phyloP scores from a whole-genome alignment of 2,797 vertebrate species.

The Pampus argenteus region DNA sequence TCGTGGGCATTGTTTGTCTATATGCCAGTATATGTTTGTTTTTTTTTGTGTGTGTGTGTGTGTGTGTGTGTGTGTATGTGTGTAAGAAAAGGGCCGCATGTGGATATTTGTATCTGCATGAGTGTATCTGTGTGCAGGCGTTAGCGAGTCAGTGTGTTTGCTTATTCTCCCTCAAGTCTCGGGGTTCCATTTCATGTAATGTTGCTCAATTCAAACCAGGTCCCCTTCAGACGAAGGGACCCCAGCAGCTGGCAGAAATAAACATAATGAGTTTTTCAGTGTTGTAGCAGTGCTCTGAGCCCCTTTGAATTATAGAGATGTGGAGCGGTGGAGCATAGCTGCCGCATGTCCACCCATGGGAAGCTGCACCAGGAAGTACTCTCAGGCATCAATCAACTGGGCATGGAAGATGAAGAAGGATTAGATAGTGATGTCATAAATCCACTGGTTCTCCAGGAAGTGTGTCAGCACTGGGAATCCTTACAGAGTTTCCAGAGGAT shows the following conservation, averaged over 20 bases:
- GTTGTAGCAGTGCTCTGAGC: conserved; percentile 65
- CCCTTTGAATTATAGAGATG: conserved; percentile 79
- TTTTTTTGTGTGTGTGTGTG: conserved; percentile 30
- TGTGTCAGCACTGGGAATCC: conserved; percentile 71
- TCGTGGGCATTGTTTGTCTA: conserved; percentile 34
- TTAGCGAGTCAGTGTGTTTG: conserved; percentile 52
- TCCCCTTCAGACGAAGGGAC: conserved; percentile 62
- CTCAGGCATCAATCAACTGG: conserved; percentile 64
- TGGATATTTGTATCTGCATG: conserved; percentile 38
- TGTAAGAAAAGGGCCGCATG: conserved; percentile 40
- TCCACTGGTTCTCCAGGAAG: conserved; percentile 69
- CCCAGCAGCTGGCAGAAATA: conserved; percentile 84
- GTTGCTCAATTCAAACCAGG: conserved; percentile 79
- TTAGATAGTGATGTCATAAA: conserved; percentile 80
- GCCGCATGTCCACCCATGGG: conserved; percentile 64
- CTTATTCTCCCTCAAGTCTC: conserved; percentile 54
- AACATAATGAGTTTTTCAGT: conserved; percentile 82
- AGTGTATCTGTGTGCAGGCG: conserved; percentile 27
- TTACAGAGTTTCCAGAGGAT: conserved; percentile 68
- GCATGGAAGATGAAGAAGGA: conserved; percentile 66
- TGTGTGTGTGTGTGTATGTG: conserved; percentile 38
- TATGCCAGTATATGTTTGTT: no score
- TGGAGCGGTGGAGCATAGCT: conserved; percentile 56
- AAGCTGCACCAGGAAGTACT: conserved; percentile 71
- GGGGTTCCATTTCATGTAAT: conserved; percentile 71